phyloP scores from a whole-genome alignment of 1,140 invertebrate genomes.

The Lordiphosa clarofinis region DNA sequence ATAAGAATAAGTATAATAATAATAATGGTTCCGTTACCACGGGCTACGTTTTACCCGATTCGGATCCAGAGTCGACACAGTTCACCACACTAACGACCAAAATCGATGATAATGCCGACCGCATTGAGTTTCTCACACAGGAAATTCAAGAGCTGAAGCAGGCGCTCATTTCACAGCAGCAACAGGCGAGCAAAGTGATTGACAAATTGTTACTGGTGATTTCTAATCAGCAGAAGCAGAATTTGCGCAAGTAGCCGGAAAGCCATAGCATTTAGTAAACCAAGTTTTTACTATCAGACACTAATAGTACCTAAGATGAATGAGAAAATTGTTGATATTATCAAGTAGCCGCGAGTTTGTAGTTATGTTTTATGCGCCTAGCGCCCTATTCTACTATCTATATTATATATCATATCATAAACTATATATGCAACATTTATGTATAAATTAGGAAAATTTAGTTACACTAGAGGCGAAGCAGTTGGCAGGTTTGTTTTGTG shows the following conservation, averaged over 20 bases:
- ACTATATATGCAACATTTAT: conserved; percentile 29
- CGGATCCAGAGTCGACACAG: conserved; percentile 72
- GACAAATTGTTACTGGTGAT: conserved; percentile 78
- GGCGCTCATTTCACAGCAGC: conserved; percentile 79
- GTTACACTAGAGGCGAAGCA: conserved; percentile 55
- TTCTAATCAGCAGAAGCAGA: conserved; percentile 77
- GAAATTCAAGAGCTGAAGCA: conserved; percentile 84
- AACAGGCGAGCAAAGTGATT: conserved; percentile 78
- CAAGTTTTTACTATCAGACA: background rate
- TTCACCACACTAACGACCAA: conserved; percentile 82
- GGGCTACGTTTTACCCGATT: conserved; percentile 79
- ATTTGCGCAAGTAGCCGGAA: conserved; percentile 66
- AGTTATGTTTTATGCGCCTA: conserved; percentile 44
- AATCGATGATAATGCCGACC: conserved; percentile 83
- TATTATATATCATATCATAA: conserved; percentile 33
- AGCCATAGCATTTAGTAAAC: conserved; percentile 39
- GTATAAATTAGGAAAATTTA: conserved; percentile 45
- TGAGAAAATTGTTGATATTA: conserved; percentile 70
- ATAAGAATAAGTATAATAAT: conserved; percentile 84
- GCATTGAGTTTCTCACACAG: conserved; percentile 82
- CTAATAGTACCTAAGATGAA: conserved; percentile 10
- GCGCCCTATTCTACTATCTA: conserved; percentile 36
- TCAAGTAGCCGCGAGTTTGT: conserved; percentile 33
- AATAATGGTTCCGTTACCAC: conserved; percentile 81
- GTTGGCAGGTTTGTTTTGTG: conserved; percentile 64